These are phyloP conservation scores for Sakesphorus luctuosus DNA, from an alignment of 2,113 vertebrate species.

Conservation along the genomic window DNA sequence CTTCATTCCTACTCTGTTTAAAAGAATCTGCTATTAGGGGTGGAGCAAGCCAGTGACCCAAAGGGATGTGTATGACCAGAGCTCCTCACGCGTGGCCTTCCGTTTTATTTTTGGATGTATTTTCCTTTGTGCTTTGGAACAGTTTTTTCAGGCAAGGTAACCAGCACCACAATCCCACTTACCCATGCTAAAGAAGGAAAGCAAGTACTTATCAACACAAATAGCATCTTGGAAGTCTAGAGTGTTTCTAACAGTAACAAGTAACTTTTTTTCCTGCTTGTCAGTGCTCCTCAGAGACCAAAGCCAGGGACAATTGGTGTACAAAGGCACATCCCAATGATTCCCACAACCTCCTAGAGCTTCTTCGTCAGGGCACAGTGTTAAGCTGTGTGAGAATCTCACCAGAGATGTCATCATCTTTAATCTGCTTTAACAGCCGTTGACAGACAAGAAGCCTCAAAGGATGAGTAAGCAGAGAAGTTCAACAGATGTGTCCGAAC, in stretches of 20 bases:
- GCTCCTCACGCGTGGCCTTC: slow-evolving; percentile 42
- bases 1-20: slow-evolving; percentile 11
- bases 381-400: background rate
- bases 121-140: slow-evolving; percentile 69
- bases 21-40: slow-evolving; percentile 46
- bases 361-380: background rate
- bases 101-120: slow-evolving; percentile 72
- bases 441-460: background rate
- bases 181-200: background rate
- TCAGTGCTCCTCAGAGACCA: background rate
- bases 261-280: background rate
- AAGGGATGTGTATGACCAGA: slow-evolving; percentile 68
- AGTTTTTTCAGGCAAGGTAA: slow-evolving; percentile 34
- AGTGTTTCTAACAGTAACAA: background rate
- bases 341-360: background rate
- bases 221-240: background rate
- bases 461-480: background rate
- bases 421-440: background rate
- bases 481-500: background rate
- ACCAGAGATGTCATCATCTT: background rate
- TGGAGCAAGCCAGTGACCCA: slow-evolving; percentile 45
- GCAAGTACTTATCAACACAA: background rate
- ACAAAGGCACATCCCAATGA: background rate
- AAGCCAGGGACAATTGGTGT: background rate
- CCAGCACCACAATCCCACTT: background rate